Evolutionary conservation across 2,797 vertebrate species (phyloP), one percentile per base, ranked within the genome.

Genomic region (Knipowitschia caucasica): DNA sequence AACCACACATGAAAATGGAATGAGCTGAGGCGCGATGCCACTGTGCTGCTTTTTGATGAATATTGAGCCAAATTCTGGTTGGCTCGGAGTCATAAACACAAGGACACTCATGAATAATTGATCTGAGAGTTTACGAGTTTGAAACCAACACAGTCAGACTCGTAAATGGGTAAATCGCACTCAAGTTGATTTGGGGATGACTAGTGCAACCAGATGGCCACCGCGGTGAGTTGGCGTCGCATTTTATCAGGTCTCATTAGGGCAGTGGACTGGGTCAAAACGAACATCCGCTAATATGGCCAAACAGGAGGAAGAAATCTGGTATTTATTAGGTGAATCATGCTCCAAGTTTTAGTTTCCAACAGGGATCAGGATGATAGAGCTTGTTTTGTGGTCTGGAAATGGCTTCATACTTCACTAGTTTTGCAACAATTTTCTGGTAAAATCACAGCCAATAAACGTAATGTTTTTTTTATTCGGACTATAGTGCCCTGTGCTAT

Each of bases 61-160:
- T 34, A 51, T 20, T 47, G 45, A 47, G 27, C 45, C 45, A 18
- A 31, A 46, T 20, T 31, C 44, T 17, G 0, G 44, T 7, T 29
- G 44, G 44, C 44, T 30, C 26, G 4, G 5, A 25, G n/a, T n/a
- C n/a, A n/a, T n/a, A n/a, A 17, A 46, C 26, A 46, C 26, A 30
- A 26, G 44, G 27, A 20, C 45, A 47, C 17, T 31, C 27, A 27
- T 47, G 27, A 47, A 47, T 30, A 30, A 47, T 31, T 31, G 45
- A 47, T 31, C 26, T 20, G 45, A 29, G 43, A 47, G 45, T 46
- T 46, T 46, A 46, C 25, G 12, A 46, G 15, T 46, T 30, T 25
- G 25, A 46, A 20, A 46, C 9, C 17, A 47, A 21, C 27, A 47
- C 27, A 20, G 17, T 7, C 17, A 47, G 45, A 47, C 45, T 17